Evolutionary conservation across 1,140 invertebrate genomes (phyloP), one percentile per base, ranked within the genome.

Genomic region (Adelges cooleyi): DNA sequence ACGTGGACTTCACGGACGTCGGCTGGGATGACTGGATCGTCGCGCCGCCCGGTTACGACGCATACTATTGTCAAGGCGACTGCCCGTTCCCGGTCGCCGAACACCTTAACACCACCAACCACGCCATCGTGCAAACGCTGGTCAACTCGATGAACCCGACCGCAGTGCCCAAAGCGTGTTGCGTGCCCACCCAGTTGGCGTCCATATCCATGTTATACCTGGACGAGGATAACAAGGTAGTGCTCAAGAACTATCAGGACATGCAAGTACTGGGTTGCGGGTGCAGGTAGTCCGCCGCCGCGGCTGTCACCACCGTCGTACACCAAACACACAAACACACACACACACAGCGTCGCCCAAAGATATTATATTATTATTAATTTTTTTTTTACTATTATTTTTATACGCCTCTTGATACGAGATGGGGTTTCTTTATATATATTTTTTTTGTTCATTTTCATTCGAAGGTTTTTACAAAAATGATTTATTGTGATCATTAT

Each of bases 21-120:
- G 95, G 94, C 20, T 99, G 96, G 96, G 89, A 90, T 72, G 92
- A 97, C 76, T 99, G 96, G 96, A 98, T 99, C 71, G 91, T 99
- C n/a, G 95, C 95, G 8, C 96, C 96, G 3, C 83, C 85, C 8
- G 92, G 93, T 20, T 98, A 98, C 77, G 85, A 96, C 69, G 95
- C 95, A 0, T 97, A 83, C 77, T 95, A 92, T 75, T 99, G 95
- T 76, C 82, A 90, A 69, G 95, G 96, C 3, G 88, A 94, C 70
- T 98, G 95, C 77, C 86, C 86, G 8, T 96, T 91, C 72, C 94
- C 95, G 2, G 77, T 98, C 66, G 82, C 89, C 23, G 90, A 95
- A 71, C 90, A 97, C 75, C 75, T 97, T 11, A 98, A 98, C 77
- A 86, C 92, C 25, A 98, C 95, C 25, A 98, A 99, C 75, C 96